Conservation (phyloP, 2,113 vertebrate species). For the Chionis minor region DNA sequence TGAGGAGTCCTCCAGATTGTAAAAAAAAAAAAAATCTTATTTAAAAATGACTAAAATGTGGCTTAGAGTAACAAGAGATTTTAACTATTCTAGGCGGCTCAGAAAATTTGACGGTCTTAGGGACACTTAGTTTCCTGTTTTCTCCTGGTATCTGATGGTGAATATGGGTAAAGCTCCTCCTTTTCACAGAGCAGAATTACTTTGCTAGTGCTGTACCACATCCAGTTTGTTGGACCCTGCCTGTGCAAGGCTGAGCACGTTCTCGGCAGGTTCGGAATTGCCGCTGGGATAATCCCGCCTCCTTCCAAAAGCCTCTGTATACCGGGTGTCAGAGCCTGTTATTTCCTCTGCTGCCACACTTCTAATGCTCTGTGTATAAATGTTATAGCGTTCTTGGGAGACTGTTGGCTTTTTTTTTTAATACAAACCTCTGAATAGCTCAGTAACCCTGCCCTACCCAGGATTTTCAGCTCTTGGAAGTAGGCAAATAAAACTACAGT, state of each 20-base stretch:
- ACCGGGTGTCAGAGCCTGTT: background rate
- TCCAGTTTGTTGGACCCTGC: no score
- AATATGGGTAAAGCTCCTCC: background rate
- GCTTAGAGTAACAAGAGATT: background rate
- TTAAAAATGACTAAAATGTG: background rate
- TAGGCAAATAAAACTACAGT: background rate
- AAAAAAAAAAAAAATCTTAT: background rate
- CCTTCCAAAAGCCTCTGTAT: background rate
- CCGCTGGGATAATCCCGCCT: rapidly evolving
- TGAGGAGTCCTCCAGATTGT: background rate
- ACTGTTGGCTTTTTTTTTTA: background rate
- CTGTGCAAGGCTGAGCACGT: background rate
- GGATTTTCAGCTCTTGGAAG: background rate
- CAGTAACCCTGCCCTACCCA: background rate
- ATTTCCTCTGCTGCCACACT: background rate
- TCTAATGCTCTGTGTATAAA: background rate
- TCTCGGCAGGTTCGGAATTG: background rate
- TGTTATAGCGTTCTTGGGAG: background rate
- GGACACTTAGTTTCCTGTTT: background rate
- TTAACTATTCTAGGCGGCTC: background rate
- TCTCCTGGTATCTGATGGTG: background rate
- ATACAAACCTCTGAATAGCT: background rate
- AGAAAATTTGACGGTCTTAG: background rate
- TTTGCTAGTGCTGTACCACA: background rate
- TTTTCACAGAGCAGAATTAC: background rate